These are phyloP conservation scores for Prionailurus viverrinus DNA, from an alignment of 2,113 vertebrate genomes.

Conservation along the genomic window DNA sequence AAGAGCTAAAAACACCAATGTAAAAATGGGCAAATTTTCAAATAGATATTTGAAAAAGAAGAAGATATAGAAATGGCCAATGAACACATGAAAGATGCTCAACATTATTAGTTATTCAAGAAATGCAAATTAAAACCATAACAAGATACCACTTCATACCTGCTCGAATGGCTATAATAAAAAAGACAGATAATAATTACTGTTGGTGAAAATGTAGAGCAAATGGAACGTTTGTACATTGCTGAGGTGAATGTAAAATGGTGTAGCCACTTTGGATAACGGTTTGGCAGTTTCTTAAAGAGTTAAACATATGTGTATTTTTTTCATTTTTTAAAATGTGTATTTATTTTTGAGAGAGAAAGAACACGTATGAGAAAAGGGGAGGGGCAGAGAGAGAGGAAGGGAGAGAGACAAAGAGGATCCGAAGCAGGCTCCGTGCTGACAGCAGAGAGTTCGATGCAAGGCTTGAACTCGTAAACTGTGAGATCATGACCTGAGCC, in stretches of 20 bases:
- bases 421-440: too few species aligned
- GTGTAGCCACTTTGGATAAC: background rate
- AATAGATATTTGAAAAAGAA: background rate
- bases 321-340: too few species aligned
- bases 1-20: background rate
- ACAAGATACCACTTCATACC: background rate
- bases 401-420: too few species aligned
- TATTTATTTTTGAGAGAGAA: too few species aligned
- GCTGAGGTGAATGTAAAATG: background rate
- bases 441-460: too few species aligned
- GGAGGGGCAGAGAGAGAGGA: too few species aligned
- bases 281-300: background rate
- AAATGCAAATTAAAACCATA: background rate
- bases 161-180: background rate
- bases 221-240: background rate
- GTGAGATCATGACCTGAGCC: too few species aligned
- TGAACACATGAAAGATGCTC: background rate
- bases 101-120: background rate
- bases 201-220: background rate
- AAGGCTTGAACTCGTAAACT: too few species aligned
- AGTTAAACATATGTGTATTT: background rate
- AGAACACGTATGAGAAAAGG: too few species aligned
- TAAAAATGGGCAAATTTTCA: background rate
- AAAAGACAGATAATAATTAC: background rate
- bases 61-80: background rate